These are phyloP conservation scores for Masnerella sp. DNA, from an alignment of 2,888 invertebrate genomes.

Conservation along the genomic window DNA sequence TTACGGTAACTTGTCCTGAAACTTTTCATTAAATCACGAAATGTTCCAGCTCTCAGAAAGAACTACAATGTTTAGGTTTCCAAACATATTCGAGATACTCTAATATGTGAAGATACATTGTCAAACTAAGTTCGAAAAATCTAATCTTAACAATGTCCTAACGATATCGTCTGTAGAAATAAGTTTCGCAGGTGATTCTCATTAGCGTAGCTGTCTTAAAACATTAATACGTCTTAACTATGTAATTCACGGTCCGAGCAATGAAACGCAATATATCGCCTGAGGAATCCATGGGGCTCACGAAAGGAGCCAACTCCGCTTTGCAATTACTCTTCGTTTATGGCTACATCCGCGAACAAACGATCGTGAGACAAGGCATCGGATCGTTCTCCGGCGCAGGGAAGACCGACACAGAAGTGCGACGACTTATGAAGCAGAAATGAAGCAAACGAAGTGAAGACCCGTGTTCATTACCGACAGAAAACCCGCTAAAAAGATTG, in stretches of 20 bases:
- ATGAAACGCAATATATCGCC: slow-evolving; percentile 49
- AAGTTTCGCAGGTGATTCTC: slow-evolving; percentile 22
- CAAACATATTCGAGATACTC: too few relatives aligned
- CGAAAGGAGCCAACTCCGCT: slow-evolving; percentile 45
- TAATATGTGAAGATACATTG: too few relatives aligned
- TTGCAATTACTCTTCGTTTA: slow-evolving; percentile 54
- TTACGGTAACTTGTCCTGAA: too few relatives aligned
- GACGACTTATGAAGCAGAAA: slow-evolving; percentile 37
- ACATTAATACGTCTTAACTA: slow-evolving; percentile 45
- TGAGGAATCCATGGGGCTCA: slow-evolving; percentile 45
- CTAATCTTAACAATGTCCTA: too few relatives aligned
- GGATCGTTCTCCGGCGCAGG: slow-evolving; percentile 30
- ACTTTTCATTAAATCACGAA: too few relatives aligned
- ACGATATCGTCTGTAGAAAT: background rate
- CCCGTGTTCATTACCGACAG: slow-evolving; percentile 25
- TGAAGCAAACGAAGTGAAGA: slow-evolving; percentile 37
- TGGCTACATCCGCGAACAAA: slow-evolving; percentile 51
- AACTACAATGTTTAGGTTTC: too few relatives aligned
- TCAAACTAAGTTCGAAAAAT: too few relatives aligned
- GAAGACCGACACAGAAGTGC: slow-evolving; percentile 21
- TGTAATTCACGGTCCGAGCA: slow-evolving; percentile 45
- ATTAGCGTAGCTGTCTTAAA: slow-evolving; percentile 36
- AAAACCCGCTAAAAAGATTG: slow-evolving; percentile 23
- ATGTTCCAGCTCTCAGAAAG: too few relatives aligned
- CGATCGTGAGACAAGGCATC: slow-evolving; percentile 42